Evolutionary conservation across 2,113 vertebrate genomes (phyloP).

Genomic region (Pluvianellus socialis): DNA sequence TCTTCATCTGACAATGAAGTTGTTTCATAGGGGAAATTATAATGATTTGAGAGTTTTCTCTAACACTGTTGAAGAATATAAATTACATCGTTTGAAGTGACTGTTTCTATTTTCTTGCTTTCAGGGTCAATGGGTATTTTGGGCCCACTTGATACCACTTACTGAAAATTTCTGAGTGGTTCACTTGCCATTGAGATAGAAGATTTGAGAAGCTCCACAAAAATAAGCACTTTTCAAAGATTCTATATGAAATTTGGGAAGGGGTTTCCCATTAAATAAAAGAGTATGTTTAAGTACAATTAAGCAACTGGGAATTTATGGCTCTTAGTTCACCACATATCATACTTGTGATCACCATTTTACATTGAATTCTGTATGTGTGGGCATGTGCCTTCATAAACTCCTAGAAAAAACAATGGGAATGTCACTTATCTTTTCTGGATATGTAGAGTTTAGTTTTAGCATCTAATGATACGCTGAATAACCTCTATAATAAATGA

Average conservation of each 20-base stretch:
- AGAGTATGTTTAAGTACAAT: not conserved
- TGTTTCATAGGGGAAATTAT: conserved; percentile 28
- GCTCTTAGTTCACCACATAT: not conserved
- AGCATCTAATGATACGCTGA: not conserved
- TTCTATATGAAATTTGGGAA: not conserved
- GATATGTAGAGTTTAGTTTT: not conserved
- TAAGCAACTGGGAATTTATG: not conserved
- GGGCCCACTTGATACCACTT: conserved; percentile 55
- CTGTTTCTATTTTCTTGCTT: conserved; percentile 41
- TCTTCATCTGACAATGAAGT: conserved; percentile 29
- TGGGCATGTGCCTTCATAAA: not conserved
- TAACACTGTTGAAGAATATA: conserved; percentile 8
- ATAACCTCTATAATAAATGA: not conserved
- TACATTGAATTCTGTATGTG: not conserved
- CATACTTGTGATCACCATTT: not conserved
- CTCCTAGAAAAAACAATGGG: not conserved
- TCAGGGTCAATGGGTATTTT: conserved; percentile 54
- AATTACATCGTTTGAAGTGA: not conserved
- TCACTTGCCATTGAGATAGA: conserved; percentile 1
- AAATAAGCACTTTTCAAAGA: not conserved
- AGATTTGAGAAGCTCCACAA: not conserved
- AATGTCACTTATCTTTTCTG: not conserved
- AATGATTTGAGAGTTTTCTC: conserved; percentile 27
- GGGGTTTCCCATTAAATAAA: not conserved
- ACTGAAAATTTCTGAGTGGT: conserved; percentile 28